A percentile compares a stretch with the other conserved stretches of the same genome.
phyloP scores from a whole-genome alignment of 2,888 invertebrate species.

The Dichetophora obliterata region DNA sequence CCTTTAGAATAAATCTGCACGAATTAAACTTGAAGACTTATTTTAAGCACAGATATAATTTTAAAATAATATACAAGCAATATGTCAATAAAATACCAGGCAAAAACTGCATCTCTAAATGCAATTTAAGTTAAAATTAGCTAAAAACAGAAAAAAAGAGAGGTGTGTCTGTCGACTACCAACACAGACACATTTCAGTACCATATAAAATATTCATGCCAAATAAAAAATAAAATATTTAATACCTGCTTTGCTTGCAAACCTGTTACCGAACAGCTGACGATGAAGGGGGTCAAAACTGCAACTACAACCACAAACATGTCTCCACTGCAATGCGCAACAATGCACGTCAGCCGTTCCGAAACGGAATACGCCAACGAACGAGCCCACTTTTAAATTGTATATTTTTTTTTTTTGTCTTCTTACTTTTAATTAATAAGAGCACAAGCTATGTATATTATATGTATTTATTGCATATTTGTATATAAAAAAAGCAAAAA shows the following conservation, averaged over 20 bases:
- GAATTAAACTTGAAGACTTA: no score
- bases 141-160: neutral
- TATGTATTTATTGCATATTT: neutral
- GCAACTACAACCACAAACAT: neutral
- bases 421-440: no score
- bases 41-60: no score
- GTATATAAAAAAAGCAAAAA: neutral
- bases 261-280: slow-evolving; percentile 2
- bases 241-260: neutral
- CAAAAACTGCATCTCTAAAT: no score
- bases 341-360: neutral
- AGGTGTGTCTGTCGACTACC: neutral
- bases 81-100: no score
- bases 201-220: no score
- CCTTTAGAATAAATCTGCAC: no score
- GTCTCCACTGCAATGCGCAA: slow-evolving; percentile 8
- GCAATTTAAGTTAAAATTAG: no score
- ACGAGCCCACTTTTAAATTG: neutral
- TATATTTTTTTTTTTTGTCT: neutral
- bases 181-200: no score
- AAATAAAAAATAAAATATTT: neutral
- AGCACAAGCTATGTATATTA: no score
- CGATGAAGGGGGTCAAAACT: slow-evolving; percentile 19
- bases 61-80: no score
- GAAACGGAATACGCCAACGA: neutral